These are phyloP conservation scores for Nibea coibor DNA, from an alignment of 2,113 vertebrate genomes.

Conservation along the genomic window DNA sequence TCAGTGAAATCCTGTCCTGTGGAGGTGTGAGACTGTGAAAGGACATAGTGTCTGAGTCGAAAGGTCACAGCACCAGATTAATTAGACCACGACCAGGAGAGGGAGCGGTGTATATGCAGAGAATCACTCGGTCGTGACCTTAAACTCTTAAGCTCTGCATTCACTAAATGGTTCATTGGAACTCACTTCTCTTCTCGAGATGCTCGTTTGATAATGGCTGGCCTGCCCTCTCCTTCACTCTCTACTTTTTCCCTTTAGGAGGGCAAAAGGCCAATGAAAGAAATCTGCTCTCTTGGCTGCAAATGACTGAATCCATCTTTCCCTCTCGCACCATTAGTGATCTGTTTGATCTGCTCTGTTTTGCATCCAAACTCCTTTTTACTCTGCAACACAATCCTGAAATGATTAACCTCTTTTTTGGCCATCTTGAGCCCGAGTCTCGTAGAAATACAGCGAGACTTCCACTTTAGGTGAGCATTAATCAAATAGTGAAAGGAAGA, in stretches of 20 bases:
- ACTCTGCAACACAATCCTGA: background rate
- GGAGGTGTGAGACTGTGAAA: slow-evolving; percentile 30
- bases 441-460: slow-evolving; percentile 1
- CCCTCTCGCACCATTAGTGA: background rate
- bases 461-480: background rate
- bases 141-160: slow-evolving; percentile 14
- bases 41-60: slow-evolving; percentile 31
- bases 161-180: slow-evolving; percentile 2
- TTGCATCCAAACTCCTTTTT: background rate
- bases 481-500: background rate
- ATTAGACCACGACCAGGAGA: slow-evolving; percentile 32
- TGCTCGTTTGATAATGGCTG: background rate
- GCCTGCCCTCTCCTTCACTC: background rate
- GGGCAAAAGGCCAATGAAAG: background rate
- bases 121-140: slow-evolving; percentile 25
- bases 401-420: background rate
- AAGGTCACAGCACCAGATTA: slow-evolving; percentile 56
- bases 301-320: background rate
- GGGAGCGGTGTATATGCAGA: background rate
- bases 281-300: background rate
- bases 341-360: background rate
- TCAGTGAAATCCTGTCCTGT: background rate
- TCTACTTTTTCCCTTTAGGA: background rate
- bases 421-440: background rate
- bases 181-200: background rate